These are phyloP conservation scores for Euplexia lucipara DNA, from an alignment of 2,888 invertebrate genomes.

Conservation along the genomic window DNA sequence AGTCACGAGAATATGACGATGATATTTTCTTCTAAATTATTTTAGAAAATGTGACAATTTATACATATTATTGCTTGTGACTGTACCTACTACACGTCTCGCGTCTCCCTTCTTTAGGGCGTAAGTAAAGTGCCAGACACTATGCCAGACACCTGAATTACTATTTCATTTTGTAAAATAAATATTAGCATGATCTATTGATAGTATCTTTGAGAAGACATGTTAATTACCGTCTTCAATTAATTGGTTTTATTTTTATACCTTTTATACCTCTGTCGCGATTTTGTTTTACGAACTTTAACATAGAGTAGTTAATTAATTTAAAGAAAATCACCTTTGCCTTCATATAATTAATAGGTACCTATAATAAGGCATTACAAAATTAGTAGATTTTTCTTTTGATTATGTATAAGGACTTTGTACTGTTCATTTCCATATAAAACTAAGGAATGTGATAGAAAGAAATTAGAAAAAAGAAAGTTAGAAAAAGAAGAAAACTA, in stretches of 20 bases:
- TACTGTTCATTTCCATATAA: too few relatives aligned
- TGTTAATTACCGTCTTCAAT: conserved; percentile 30
- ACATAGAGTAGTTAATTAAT: not conserved
- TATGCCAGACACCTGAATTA: not conserved
- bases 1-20: too few relatives aligned
- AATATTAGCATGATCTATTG: conserved; percentile 25
- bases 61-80: too few relatives aligned
- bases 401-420: too few relatives aligned
- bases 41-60: too few relatives aligned
- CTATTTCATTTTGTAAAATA: conserved; percentile 21
- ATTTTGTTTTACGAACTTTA: not conserved
- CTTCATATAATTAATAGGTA: not conserved
- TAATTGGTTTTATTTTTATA: conserved; percentile 36
- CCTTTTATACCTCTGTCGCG: not conserved
- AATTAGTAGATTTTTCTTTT: too few relatives aligned
- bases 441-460: too few relatives aligned
- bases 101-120: not conserved
- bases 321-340: not conserved
- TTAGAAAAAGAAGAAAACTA: too few relatives aligned
- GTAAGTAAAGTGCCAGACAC: conserved; percentile 2
- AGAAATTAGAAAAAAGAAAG: too few relatives aligned
- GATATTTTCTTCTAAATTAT: too few relatives aligned
- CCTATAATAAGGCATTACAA: too few relatives aligned
- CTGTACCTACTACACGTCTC: too few relatives aligned
- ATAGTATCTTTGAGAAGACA: conserved; percentile 26